A percentile compares a stretch with the other conserved stretches of the same genome.
These are phyloP conservation scores for Spisula subtruncata DNA, from an alignment of 2,888 invertebrate species.

Conservation along the genomic window DNA sequence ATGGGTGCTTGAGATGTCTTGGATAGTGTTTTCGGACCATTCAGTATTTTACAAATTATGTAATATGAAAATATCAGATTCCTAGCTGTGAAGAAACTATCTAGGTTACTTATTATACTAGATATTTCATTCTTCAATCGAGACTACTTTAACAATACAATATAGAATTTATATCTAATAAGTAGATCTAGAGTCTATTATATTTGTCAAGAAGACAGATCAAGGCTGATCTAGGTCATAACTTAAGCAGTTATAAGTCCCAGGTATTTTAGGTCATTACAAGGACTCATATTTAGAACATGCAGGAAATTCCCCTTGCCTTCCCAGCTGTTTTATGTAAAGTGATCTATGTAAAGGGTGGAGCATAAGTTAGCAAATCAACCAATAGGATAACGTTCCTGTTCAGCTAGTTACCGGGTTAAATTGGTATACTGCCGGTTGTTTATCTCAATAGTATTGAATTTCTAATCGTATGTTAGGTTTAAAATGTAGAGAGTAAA, in stretches of 20 bases:
- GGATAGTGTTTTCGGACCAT: no score
- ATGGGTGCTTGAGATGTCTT: no score
- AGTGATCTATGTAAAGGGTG: slow-evolving; percentile 3
- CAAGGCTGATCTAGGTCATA: background rate
- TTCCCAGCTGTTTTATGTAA: background rate
- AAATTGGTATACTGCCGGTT: background rate
- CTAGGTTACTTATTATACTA: no score
- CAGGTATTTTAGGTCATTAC: slow-evolving; percentile 34
- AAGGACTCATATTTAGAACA: slow-evolving; percentile 62
- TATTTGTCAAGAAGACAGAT: background rate
- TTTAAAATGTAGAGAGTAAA: background rate
- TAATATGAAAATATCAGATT: no score
- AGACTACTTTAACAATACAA: no score
- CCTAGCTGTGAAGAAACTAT: no score
- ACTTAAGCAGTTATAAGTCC: background rate
- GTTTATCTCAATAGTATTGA: background rate
- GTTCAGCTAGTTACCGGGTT: background rate
- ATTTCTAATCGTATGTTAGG: background rate
- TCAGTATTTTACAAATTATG: no score
- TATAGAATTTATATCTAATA: no score
- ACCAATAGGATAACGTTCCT: slow-evolving; percentile 3
- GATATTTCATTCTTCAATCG: no score
- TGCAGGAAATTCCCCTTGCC: slow-evolving; percentile 54
- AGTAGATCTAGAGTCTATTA: no score
- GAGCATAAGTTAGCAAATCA: background rate